Base-by-base conservation (phyloP, 2,113 vertebrate species). In the Alouatta palliata region DNA sequence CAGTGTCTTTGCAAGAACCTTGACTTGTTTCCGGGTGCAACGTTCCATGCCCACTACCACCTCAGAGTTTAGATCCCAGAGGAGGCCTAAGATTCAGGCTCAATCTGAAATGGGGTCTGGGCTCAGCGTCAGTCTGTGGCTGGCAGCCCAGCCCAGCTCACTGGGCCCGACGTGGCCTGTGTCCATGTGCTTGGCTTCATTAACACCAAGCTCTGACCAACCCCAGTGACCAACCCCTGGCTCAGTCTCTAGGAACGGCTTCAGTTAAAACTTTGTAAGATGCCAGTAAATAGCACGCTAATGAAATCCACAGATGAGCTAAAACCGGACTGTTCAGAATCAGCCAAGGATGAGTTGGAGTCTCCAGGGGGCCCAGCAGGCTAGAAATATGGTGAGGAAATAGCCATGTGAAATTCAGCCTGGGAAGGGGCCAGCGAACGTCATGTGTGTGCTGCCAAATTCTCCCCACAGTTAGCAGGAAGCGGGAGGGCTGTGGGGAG, bases 281-380 rank as follows among this genome's bases (percentile, higher is more conserved):
- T 94, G 54, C 90, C 87, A 90, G 84, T 81, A 93, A 97, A 97
- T 40, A 96, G 80, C 70, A 87, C 64, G 83, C 91, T 97, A 95
- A 97, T 96, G 96, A 96, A 95, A 95, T 98, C 75, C 94, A 92
- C 91, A 97, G 95, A 97, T 89, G 64, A 94, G 54, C 87, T 93
- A 86, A 95, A 96, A 87, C 79, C 1, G 0, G 64, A 84, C 70
- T 71, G 25, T 70, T 96, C n/a, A 52, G 37, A 93, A 84, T 95
- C 94, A 83, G 89, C 95, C 93, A 95, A 95, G 82, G 64, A 54
- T 45, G 79, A 91, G 91, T 87, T 20, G 20, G 75, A 70, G 25
- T 97, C 95, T 95, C 96, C 43, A 87, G 91, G 91, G 96, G 83
- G 43, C 79, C 87, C 23, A 3, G 23, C 89, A 94, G 91, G 89